These are phyloP conservation scores for Trachelus tabidus DNA, from an alignment of 2,888 invertebrate species.

Conservation along the genomic window DNA sequence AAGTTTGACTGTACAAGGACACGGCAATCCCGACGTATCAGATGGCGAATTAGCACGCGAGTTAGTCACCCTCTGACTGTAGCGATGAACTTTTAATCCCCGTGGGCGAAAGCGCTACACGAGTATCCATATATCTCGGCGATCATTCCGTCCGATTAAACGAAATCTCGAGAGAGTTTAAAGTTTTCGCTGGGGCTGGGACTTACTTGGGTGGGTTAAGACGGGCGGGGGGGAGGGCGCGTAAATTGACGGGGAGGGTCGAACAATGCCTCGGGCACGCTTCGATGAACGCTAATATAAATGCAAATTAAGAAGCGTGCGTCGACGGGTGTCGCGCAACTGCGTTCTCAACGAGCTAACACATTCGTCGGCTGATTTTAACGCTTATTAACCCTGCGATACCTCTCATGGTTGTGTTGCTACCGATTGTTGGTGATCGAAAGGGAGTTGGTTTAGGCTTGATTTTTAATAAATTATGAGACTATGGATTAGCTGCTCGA, in stretches of 20 bases:
- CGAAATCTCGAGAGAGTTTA: constrained; percentile 42
- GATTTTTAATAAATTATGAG: too few species aligned
- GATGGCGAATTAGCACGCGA: constrained; percentile 39
- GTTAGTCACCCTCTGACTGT: constrained; percentile 9
- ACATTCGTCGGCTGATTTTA: too few species aligned
- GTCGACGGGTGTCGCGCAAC: constrained; percentile 12
- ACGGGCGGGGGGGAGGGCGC: constrained; percentile 15
- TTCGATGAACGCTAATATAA: constrained; percentile 56
- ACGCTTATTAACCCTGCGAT: too few species aligned
- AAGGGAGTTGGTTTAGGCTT: too few species aligned
- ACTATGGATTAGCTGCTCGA: too few species aligned
- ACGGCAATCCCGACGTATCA: constrained; percentile 26
- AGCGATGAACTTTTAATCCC: constrained; percentile 40
- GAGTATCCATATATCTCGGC: constrained; percentile 35
- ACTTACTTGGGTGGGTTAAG: not conserved
- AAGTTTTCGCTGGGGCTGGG: constrained; percentile 33
- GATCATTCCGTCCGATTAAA: constrained; percentile 55
- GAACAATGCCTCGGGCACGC: constrained; percentile 50
- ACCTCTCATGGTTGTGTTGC: too few species aligned
- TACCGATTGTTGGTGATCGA: too few species aligned
- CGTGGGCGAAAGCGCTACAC: constrained; percentile 27
- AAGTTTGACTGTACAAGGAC: too few species aligned
- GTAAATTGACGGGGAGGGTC: constrained; percentile 46
- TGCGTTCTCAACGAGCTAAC: too few species aligned
- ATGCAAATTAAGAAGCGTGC: constrained; percentile 52